Base-by-base conservation (phyloP, 2,888 invertebrate genomes). In the Andrena haemorrhoa region DNA sequence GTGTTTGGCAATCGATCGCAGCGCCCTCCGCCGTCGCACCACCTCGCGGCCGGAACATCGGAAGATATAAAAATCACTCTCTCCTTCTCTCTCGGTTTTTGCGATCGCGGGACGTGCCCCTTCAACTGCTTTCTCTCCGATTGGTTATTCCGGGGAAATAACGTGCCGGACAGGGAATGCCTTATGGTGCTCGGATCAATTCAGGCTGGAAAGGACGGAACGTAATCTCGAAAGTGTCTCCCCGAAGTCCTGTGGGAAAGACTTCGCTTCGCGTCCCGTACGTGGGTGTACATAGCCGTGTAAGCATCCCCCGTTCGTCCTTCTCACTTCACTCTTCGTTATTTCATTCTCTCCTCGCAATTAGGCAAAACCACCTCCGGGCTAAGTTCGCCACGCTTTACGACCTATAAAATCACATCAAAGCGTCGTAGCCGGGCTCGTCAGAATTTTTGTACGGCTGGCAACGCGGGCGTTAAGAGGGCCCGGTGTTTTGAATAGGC, bases 221-320 rank as follows among this genome's bases (percentile, higher is more conserved):
- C 86, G 91, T 90, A 92, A 92, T 92, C 92, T 92, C 89, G 90
- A 91, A 92, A 92, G 92, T 92, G 92, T 92, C 90, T 89, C 41
- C 84, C 80, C 79, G 65, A 70, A 69, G 79, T 85, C 92, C 90
- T 89, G 61, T 82, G 92, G 91, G 92, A 91, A 85, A 84, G 86
- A 80, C 88, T 82, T 83, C 87, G 70, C 82, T 83, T 85, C 84
- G 77, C 72, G 80, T 86, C 75, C 74, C 58, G 79, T 80, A 88
- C 78, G 79, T 83, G 69, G 83, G 64, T 70, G 75, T 77, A 83
- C 77, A 76, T 23, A 75, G 60, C 33, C 73, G 72, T 83, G 75
- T 58, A 83, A 76, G 69, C 65, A 74, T 77, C 79, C 64, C 70
- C 53, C 56, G 61, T 65, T 72, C 12, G 7, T 47, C 64, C 53